Percentiles rank a stretch among this genome's conserved stretches.
phyloP scores from a whole-genome alignment of 2,113 vertebrate genomes.

The Hiodon tergisus region DNA sequence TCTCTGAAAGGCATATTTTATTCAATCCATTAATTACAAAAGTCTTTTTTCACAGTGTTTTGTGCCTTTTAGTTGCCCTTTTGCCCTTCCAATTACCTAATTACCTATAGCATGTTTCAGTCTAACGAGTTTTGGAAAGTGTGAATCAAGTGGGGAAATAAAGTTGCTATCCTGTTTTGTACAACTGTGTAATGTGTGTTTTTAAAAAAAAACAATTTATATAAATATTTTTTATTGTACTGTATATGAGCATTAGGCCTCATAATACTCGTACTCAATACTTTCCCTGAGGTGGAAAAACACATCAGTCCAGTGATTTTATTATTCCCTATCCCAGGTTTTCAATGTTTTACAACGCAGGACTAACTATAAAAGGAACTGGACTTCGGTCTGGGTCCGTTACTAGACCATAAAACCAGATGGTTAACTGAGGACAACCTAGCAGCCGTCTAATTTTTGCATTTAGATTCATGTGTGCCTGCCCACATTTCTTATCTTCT shows the following conservation, averaged over 20 bases:
- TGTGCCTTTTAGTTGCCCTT: conserved; percentile 58
- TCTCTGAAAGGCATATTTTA: not conserved
- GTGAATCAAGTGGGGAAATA: conserved; percentile 53
- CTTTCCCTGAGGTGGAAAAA: conserved; percentile 27
- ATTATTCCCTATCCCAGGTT: too few relatives aligned
- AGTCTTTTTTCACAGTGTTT: conserved; percentile 26
- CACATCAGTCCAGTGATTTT: too few relatives aligned
- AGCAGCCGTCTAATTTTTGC: too few relatives aligned
- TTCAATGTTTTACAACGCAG: too few relatives aligned
- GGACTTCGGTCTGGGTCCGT: too few relatives aligned
- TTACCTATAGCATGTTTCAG: conserved; percentile 34
- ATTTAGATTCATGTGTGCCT: too few relatives aligned
- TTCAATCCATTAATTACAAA: not conserved
- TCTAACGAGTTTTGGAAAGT: conserved; percentile 54
- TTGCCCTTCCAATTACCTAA: conserved; percentile 31
- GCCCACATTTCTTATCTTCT: too few relatives aligned
- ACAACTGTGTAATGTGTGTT: conserved; percentile 32
- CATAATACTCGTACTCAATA: conserved; percentile 41
- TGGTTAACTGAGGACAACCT: too few relatives aligned
- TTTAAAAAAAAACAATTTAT: conserved; percentile 11
- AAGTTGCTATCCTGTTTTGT: conserved; percentile 62
- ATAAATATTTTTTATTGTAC: too few relatives aligned
- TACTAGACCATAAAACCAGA: too few relatives aligned
- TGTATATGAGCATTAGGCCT: conserved; percentile 38
- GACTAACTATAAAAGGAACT: too few relatives aligned